Base-by-base conservation (phyloP, 1,140 invertebrate species). In the Portunus trituberculatus region DNA sequence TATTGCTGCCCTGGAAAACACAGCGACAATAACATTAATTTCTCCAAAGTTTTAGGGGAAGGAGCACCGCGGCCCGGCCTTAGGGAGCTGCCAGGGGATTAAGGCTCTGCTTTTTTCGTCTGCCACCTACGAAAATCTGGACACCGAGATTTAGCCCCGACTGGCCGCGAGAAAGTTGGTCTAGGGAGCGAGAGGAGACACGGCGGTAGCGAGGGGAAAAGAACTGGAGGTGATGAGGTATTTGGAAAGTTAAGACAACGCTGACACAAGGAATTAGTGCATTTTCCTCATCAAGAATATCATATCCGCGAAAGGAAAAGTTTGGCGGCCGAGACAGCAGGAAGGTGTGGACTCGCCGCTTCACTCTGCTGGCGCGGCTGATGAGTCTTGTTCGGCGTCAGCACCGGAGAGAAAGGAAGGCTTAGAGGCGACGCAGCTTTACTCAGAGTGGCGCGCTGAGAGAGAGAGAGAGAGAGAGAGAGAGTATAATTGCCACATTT, bases 1-100 rank as follows among this genome's bases (percentile, higher is more conserved):
- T 91, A 91, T 59, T 91, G 89, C 48, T 59, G 89, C 89, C 89
- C 59, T 59, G 89, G 89, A 91, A 91, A 91, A 91, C 89, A 91
- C 87, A 89, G 46, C 87, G 87, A 91, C 48, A 91, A 59, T 91
- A 91, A 67, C 48, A 91, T 91, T 59, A 91, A 91, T 91, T 91
- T 91, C 89, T 89, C 45, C 87, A 89, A 89, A 89, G 39, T 89
- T 89, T 89, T 89, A 89, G 87, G 87, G 67, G 67, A 76, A 76
- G 67, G 67, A 76, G 67, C 67, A 7, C 67, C 67, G 6, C 67
- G 25, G 67, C 67, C 67, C 4, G 67, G 20, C 67, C 25, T 20
- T 0, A n/a, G 67, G 67, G 25, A n/a, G 20, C 20, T 12, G 20
- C 67, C 25, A n/a, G 20, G 67, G 67, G 25, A n/a, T 76, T n/a